Percentiles rank a stretch among this genome's conserved stretches.
Conservation (phyloP, 2,888 invertebrate species). For the Epinotia brunnichana region DNA sequence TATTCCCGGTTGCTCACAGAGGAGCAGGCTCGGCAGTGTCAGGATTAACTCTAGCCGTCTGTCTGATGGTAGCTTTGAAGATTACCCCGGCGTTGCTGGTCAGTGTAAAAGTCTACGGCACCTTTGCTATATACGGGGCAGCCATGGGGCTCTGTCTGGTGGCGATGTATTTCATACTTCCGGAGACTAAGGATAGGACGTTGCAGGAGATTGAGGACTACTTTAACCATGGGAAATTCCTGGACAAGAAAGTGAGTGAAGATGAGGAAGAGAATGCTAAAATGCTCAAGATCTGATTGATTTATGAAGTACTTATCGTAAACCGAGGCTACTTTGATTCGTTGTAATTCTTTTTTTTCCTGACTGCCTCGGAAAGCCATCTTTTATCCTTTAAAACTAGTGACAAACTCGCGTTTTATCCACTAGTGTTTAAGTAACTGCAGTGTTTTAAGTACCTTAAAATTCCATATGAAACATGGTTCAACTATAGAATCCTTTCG, state of each 20-base stretch:
- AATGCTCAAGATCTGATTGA: constrained; percentile 33
- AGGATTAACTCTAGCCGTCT: constrained; percentile 55
- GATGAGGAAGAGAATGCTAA: constrained; percentile 53
- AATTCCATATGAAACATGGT: too few relatives aligned
- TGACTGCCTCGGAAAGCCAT: too few relatives aligned
- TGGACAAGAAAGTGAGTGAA: constrained; percentile 44
- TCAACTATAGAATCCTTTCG: too few relatives aligned
- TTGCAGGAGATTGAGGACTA: constrained; percentile 57
- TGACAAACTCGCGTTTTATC: too few relatives aligned
- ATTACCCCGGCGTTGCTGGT: constrained; percentile 56
- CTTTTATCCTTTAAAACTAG: too few relatives aligned
- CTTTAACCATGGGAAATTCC: constrained; percentile 55
- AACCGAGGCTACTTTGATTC: too few relatives aligned
- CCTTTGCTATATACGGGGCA: constrained; percentile 62
- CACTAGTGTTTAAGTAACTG: too few relatives aligned
- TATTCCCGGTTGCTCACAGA: constrained; percentile 59
- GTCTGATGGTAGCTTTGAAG: constrained; percentile 53
- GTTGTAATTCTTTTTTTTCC: too few relatives aligned
- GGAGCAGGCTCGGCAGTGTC: constrained; percentile 55
- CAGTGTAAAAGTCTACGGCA: constrained; percentile 61
- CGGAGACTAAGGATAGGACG: constrained; percentile 58
- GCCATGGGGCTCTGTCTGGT: constrained; percentile 50
- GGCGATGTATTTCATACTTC: constrained; percentile 51
- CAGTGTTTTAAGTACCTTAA: too few relatives aligned
- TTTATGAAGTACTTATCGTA: background rate